Conservation (phyloP, 2,888 invertebrate genomes). For the Microdon myrmicae region DNA sequence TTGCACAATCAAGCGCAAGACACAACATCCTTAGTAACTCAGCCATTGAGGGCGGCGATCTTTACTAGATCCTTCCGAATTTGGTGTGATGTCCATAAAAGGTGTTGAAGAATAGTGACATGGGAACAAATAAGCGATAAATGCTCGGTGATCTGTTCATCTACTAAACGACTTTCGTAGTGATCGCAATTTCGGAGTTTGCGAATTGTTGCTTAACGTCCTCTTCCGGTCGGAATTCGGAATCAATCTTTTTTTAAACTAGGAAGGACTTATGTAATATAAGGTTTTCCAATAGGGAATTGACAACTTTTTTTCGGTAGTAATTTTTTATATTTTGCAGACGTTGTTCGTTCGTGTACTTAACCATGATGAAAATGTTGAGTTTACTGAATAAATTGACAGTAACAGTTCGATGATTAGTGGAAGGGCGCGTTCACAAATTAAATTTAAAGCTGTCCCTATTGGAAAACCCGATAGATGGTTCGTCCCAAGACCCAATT, state of each 20-base stretch:
- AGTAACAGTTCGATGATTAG: too few species aligned
- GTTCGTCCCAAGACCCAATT: slow-evolving; percentile 51
- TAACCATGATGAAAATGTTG: too few species aligned
- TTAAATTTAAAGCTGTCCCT: too few species aligned
- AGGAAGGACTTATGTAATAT: slow-evolving; percentile 22
- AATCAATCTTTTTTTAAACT: slow-evolving; percentile 20
- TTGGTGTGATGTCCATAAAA: slow-evolving; percentile 73
- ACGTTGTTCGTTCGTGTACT: too few species aligned
- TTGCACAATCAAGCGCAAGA: too few species aligned
- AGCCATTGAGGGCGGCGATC: too few species aligned
- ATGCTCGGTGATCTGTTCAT: slow-evolving; percentile 68
- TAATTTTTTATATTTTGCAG: too few species aligned
- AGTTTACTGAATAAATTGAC: too few species aligned
- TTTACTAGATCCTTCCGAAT: slow-evolving; percentile 73
- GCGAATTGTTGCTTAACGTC: slow-evolving; percentile 59
- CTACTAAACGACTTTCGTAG: slow-evolving; percentile 70
- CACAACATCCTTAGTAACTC: too few species aligned
- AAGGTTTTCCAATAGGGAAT: too few species aligned
- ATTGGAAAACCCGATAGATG: slow-evolving; percentile 19
- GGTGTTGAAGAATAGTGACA: slow-evolving; percentile 68
- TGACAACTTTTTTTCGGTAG: too few species aligned
- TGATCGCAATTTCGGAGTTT: slow-evolving; percentile 68
- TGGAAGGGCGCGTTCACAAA: too few species aligned
- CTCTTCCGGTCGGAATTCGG: slow-evolving; percentile 29
- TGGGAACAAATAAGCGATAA: slow-evolving; percentile 57